Conservation (phyloP, 2,113 vertebrate species). For the Oreochromis niloticus region DNA sequence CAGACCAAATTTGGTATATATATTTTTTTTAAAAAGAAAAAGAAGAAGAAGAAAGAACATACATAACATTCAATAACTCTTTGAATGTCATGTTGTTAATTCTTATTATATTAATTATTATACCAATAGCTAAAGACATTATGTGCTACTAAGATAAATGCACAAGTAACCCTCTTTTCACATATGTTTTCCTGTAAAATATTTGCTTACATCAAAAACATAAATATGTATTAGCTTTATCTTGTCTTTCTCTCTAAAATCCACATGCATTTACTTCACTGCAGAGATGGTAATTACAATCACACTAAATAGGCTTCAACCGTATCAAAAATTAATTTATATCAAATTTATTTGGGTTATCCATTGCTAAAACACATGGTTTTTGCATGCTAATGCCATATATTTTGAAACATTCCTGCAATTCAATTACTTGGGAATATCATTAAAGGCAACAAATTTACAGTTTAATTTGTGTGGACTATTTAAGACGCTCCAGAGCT, state of each 20-base stretch:
- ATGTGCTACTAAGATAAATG: background rate
- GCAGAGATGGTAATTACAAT: conserved; percentile 61
- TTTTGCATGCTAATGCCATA: conserved; percentile 69
- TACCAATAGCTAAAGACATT: background rate
- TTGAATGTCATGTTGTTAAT: background rate
- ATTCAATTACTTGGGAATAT: conserved; percentile 76
- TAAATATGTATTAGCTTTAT: conserved; percentile 61
- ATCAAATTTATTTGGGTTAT: conserved; percentile 74
- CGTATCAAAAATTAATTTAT: conserved; percentile 75
- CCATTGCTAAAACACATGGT: conserved; percentile 66
- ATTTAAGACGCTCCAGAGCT: conserved; percentile 70
- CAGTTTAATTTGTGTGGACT: conserved; percentile 74
- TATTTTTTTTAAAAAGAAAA: background rate
- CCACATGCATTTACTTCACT: conserved; percentile 39
- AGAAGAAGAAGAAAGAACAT: background rate
- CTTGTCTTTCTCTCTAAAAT: conserved; percentile 35
- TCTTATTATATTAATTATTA: background rate
- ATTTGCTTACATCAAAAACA: conserved; percentile 36
- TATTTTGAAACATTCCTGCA: conserved; percentile 72
- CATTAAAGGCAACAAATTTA: conserved; percentile 76
- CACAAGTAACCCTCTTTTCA: background rate
- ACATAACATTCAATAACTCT: background rate
- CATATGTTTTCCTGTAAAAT: conserved; percentile 15
- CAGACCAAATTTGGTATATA: background rate
- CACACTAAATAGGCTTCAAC: conserved; percentile 64